phyloP scores from a whole-genome alignment of 2,888 invertebrate genomes.

The Drosophila limbata region DNA sequence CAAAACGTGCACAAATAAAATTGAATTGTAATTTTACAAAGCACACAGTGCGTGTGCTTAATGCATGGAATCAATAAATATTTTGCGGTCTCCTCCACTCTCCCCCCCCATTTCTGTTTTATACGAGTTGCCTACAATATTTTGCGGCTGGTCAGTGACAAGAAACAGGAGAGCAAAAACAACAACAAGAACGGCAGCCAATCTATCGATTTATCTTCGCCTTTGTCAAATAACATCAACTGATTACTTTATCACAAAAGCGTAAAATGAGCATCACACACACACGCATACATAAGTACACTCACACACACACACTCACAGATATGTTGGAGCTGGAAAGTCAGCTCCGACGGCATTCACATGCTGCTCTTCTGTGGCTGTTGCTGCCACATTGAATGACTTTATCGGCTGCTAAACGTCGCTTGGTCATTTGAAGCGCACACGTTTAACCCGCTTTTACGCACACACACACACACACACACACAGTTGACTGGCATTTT shows the following conservation, averaged over 20 bases:
- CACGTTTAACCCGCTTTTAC: conserved; percentile 79
- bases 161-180: conserved; percentile 15
- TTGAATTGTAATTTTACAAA: conserved; percentile 39
- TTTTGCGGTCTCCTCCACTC: conserved; percentile 37
- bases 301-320: conserved; percentile 9
- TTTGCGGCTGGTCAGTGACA: conserved; percentile 65
- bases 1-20: conserved; percentile 54
- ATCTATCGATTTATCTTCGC: conserved; percentile 71
- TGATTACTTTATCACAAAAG: conserved; percentile 80
- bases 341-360: conserved; percentile 62
- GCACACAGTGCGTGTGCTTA: conserved; percentile 35
- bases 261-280: conserved; percentile 69
- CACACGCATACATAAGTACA: conserved; percentile 12
- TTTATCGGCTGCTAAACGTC: conserved; percentile 81
- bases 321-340: conserved; percentile 1
- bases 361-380: conserved; percentile 53
- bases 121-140: conserved; percentile 1
- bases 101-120: neutral
- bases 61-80: conserved; percentile 64
- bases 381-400: conserved; percentile 74
- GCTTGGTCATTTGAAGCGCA: conserved; percentile 78
- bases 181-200: conserved; percentile 30
- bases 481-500: conserved; percentile 58
- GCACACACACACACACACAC: conserved; percentile 52
- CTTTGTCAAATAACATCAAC: conserved; percentile 76